Evolutionary conservation across 2,113 vertebrate species (phyloP).

Genomic region (Proterorhinus semilunaris): DNA sequence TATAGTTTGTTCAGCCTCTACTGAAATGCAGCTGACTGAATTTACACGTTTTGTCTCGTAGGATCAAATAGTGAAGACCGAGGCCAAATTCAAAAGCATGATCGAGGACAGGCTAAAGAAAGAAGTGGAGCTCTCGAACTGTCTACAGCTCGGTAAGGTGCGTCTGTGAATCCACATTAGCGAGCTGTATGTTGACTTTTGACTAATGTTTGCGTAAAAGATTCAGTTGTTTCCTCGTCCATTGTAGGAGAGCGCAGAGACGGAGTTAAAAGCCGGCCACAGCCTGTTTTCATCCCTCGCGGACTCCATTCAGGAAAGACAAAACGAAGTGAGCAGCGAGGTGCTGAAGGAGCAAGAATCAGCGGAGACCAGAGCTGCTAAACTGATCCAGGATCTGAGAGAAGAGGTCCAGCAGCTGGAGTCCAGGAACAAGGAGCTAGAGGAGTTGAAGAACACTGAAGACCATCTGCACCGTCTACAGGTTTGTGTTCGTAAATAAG

Average conservation of each 20-base stretch:
- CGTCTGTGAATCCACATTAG: constrained; percentile 1
- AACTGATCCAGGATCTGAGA: constrained; percentile 49
- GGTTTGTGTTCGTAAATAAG: constrained; percentile 33
- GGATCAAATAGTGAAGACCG: constrained; percentile 49
- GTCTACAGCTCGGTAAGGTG: constrained; percentile 58
- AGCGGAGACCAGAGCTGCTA: constrained; percentile 36
- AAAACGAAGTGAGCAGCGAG: constrained; percentile 16
- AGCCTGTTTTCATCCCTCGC: constrained; percentile 44
- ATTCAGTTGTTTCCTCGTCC: neutral
- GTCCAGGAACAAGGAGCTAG: constrained; percentile 46
- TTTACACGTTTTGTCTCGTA: neutral
- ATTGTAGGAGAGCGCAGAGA: constrained; percentile 48
- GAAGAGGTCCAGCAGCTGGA: constrained; percentile 57
- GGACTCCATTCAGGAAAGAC: constrained; percentile 31
- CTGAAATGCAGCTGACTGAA: neutral
- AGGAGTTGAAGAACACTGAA: constrained; percentile 43
- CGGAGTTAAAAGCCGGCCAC: constrained; percentile 49
- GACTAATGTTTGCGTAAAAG: neutral
- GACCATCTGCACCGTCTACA: constrained; percentile 70
- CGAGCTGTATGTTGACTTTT: too few species aligned
- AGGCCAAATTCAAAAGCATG: constrained; percentile 47
- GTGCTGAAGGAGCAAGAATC: constrained; percentile 52
- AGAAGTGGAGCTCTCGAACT: constrained; percentile 62
- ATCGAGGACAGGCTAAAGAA: constrained; percentile 58
- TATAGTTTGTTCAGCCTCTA: neutral